A percentile compares a stretch with the other conserved stretches of the same genome.
phyloP scores from a whole-genome alignment of 1,140 invertebrate species.

The Saxidomus purpurata region DNA sequence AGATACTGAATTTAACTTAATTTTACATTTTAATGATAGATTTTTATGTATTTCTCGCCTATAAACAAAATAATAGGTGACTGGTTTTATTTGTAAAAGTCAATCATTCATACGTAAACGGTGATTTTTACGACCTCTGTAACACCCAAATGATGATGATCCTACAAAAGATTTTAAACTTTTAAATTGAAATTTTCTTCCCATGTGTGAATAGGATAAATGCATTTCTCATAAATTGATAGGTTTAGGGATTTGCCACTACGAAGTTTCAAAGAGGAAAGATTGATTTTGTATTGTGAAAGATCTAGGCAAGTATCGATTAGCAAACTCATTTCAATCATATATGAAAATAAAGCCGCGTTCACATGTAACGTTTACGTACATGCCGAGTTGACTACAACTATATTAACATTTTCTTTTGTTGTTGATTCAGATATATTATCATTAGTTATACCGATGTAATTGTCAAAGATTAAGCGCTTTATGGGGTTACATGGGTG shows the following conservation, averaged over 20 bases:
- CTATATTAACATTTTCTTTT: too few species aligned
- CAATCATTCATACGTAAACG: background rate
- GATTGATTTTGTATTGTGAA: conserved; percentile 35
- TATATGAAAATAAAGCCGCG: conserved; percentile 16
- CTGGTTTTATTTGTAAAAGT: background rate
- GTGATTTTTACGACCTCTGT: background rate
- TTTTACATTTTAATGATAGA: background rate
- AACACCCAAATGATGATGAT: background rate
- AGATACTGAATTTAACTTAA: too few species aligned
- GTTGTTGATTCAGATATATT: too few species aligned
- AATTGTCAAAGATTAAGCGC: too few species aligned
- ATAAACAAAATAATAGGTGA: background rate
- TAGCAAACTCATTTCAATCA: conserved; percentile 29
- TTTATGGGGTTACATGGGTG: too few species aligned
- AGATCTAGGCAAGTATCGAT: conserved; percentile 1
- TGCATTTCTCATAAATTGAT: conserved; percentile 17
- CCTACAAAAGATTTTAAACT: background rate
- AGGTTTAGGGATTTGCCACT: background rate
- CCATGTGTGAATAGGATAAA: conserved; percentile 18
- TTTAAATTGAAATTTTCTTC: background rate
- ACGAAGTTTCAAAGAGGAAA: conserved; percentile 14
- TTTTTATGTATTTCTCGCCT: background rate
- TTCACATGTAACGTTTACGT: background rate
- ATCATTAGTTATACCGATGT: too few species aligned
- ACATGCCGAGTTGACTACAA: too few species aligned